Evolutionary conservation across 2,888 invertebrate genomes (phyloP), one percentile per base, ranked within the genome.

Genomic region (Calameuta pallipes): DNA sequence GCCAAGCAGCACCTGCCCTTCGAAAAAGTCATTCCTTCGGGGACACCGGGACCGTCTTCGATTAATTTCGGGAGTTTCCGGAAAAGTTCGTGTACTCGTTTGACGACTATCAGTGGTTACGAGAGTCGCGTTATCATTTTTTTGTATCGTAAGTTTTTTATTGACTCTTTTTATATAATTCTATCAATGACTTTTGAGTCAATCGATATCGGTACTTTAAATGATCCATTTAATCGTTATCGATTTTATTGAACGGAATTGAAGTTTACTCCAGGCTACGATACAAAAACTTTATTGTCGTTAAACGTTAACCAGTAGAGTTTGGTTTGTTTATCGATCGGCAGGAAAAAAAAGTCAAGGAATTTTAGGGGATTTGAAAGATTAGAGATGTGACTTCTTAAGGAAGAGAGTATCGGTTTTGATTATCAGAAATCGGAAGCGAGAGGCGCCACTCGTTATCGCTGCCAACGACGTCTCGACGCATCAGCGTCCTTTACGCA

Each of bases 1-100:
- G 90, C 88, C 88, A 74, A 30, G 69, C 33, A 73, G 33, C 78
- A 90, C 88, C 90, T 90, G 90, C 86, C 86, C 85, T 81, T 81
- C 81, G 83, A 88, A 89, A 88, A 87, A 88, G 83, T 87, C 85
- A 85, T 84, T 85, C 15, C 31, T 71, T 71, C n/a, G 11, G 34
- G 9, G 31, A 12, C 23, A 23, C 23, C 9, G 56, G 56, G 23
- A 56, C 23, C 9, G 15, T 56, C 56, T 56, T 56, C 56, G 56
- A 56, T 56, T 6, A 56, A 3, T 23, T 56, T 56, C 56, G 56
- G 23, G 23, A 15, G 6, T 56, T 56, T 56, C 56, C 56, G 56
- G 23, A 23, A 56, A 23, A 2, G 9, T 23, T 56, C 56, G 56
- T 56, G 23, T 56, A 56, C 6, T 0, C 56, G 56, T 23, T 23